A percentile compares a stretch with the other conserved stretches of the same genome.
Conservation (phyloP, 2,113 vertebrate species). For the Cairina moschata region DNA sequence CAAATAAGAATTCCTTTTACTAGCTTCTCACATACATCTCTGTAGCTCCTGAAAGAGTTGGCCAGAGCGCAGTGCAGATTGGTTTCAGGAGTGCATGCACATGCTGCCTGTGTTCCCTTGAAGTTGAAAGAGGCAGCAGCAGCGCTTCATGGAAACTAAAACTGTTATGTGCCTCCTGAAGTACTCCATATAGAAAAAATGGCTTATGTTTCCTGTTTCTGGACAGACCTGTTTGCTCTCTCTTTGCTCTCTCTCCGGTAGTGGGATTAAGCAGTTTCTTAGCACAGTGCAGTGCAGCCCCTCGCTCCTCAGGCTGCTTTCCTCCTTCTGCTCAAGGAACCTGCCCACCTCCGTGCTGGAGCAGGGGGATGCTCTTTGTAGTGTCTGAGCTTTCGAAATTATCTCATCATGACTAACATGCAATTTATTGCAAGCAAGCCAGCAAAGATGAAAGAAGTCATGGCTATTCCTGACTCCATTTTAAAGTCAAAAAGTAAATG, state of each 20-base stretch:
- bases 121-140: neutral
- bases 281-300: fast-evolving
- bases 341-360: neutral
- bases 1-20: neutral
- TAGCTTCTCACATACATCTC: neutral
- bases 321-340: neutral
- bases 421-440: neutral
- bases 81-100: neutral
- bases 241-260: fast-evolving
- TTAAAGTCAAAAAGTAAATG: neutral
- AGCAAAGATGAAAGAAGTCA: neutral
- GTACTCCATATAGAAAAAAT: neutral
- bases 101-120: neutral
- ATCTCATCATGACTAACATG: neutral
- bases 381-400: neutral
- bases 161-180: fast-evolving
- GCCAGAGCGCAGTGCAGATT: neutral
- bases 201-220: neutral
- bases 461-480: neutral
- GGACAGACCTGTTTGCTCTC: neutral
- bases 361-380: neutral
- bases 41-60: neutral
- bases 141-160: neutral
- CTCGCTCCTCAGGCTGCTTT: neutral
- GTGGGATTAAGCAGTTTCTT: neutral